phyloP scores from a whole-genome alignment of 2,888 invertebrate species.

The Scaptomyza cyrtandrae region DNA sequence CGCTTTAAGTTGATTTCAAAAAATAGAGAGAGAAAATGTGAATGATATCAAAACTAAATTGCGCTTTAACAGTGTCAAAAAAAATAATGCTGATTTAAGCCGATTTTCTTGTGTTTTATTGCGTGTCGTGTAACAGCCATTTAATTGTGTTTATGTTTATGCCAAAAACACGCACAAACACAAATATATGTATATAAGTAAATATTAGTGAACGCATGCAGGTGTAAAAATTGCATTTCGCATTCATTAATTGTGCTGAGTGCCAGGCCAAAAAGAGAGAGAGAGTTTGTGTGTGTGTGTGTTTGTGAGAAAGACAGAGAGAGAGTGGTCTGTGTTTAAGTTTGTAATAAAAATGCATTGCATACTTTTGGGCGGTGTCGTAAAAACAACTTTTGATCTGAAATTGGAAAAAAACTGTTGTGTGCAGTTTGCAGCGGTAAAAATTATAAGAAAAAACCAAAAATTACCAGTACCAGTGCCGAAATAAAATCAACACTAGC shows the following conservation, averaged over 20 bases:
- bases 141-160: constrained; percentile 3
- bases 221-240: constrained; percentile 74
- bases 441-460: not conserved
- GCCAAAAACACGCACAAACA: not conserved
- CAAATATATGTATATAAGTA: not conserved
- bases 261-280: constrained; percentile 2
- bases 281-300: not conserved
- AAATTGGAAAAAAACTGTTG: constrained; percentile 9
- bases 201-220: constrained; percentile 47
- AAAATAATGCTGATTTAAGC: constrained; percentile 54
- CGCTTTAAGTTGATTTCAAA: not conserved
- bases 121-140: constrained; percentile 9
- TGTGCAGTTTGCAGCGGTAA: constrained; percentile 1
- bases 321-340: not conserved
- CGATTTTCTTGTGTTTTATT: constrained; percentile 46
- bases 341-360: constrained; percentile 43
- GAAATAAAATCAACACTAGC: constrained; percentile 2
- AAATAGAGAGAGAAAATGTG: not conserved
- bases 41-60: constrained; percentile 2
- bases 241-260: constrained; percentile 64
- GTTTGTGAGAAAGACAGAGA: not conserved
- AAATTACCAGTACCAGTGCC: no score
- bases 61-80: constrained; percentile 15
- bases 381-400: constrained; percentile 33
- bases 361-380: constrained; percentile 55